Base-by-base conservation (phyloP, 2,797 vertebrate species). In the Arctocebus calabarensis region DNA sequence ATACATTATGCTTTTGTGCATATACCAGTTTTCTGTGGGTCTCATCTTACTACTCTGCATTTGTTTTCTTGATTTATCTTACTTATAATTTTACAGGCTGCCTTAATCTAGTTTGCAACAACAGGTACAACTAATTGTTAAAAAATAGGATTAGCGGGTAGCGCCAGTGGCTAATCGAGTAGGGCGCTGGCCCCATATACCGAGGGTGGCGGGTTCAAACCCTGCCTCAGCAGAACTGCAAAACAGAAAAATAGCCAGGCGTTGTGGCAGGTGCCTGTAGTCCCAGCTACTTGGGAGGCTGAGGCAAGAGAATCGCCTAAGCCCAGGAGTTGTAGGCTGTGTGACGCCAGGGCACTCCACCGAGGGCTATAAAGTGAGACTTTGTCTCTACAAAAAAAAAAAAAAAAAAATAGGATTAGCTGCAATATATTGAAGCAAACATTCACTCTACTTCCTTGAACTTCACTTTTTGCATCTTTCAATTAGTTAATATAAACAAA, bases 391-490 rank as follows among this genome's bases (percentile, higher is more conserved):
- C 40, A 40, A 40, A 40, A 40, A 40, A 40, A 40, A 40, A 40
- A 40, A 40, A 40, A 40, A 27, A 40, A 40, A 40, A 40, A 40
- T 3, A 27, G n/a, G 34, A 94, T 90, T 61, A 90, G 32, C 25
- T 94, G 2, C 40, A 88, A 77, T 0, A 81, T 32, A 34, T 57
- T 90, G 73, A 48, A 9, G 32, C 0, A n/a, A 84, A 52, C 14
- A 77, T 73, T 81, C 55, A 83, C 32, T 79, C 90, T 81, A 90
- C 20, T 20, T 88, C 55, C 43, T 34, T 40, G 20, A 84, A 78
- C 10, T 40, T 84, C 32, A 97, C 34, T 83, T 94, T 96, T 94
- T 70, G 22, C 23, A 88, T 48, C 62, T 91, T 95, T 45, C 17
- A 71, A 48, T 75, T 68, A 81, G 34, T 92, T 48, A 94, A 40